phyloP scores from a whole-genome alignment of 1,140 invertebrate species.

The Pomacea maculata region DNA sequence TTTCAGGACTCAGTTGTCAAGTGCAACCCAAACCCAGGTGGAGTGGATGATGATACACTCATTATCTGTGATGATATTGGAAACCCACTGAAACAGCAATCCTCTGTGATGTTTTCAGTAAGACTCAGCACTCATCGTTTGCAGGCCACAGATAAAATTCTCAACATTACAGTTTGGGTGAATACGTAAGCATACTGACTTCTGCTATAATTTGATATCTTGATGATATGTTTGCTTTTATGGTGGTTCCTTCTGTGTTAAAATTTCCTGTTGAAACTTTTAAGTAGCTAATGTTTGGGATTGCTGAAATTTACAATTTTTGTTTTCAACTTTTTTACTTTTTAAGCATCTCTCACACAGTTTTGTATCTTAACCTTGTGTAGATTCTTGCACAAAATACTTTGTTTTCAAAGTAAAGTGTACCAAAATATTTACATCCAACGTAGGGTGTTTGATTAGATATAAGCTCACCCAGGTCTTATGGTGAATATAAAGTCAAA shows the following conservation, averaged over 20 bases:
- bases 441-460: too few species aligned
- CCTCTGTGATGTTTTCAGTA: conserved; percentile 35
- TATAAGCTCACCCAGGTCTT: too few species aligned
- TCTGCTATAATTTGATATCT: background rate
- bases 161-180: conserved; percentile 38
- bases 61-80: conserved; percentile 80
- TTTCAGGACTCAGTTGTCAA: conserved; percentile 36
- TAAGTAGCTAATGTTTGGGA: too few species aligned
- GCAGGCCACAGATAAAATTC: conserved; percentile 19
- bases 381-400: too few species aligned
- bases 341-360: too few species aligned
- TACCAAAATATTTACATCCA: too few species aligned
- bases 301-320: too few species aligned
- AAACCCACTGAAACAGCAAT: conserved; percentile 82
- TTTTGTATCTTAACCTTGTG: too few species aligned
- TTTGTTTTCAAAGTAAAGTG: too few species aligned
- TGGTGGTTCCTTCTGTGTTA: background rate
- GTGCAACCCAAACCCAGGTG: conserved; percentile 10
- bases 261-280: too few species aligned
- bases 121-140: conserved; percentile 36
- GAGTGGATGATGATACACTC: conserved; percentile 22
- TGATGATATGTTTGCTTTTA: background rate
- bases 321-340: too few species aligned
- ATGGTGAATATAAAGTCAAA: too few species aligned
- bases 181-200: conserved; percentile 79